Conservation (phyloP, 2,888 invertebrate genomes). For the Acanthosepion pharaonis region DNA sequence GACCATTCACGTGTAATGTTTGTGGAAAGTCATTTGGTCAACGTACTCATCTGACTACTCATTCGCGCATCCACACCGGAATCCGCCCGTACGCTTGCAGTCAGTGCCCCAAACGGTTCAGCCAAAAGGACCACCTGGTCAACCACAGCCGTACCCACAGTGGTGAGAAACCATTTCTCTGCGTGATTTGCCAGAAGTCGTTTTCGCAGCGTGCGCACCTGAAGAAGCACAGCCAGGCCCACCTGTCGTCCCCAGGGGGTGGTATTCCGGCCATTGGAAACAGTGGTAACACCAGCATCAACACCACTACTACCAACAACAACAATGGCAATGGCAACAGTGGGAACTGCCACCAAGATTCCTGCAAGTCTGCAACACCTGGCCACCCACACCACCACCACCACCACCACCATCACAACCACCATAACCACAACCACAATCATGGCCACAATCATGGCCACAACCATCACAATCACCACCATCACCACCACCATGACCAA, state of each 20-base stretch:
- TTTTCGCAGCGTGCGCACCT: constrained; percentile 41
- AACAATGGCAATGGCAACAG: background rate
- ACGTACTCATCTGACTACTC: constrained; percentile 36
- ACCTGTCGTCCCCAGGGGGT: constrained; percentile 34
- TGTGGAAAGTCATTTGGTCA: constrained; percentile 37
- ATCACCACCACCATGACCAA: background rate
- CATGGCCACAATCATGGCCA: background rate
- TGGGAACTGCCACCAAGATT: background rate
- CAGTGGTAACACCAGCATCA: background rate
- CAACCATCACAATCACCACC: background rate
- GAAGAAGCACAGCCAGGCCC: constrained; percentile 41
- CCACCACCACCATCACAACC: background rate
- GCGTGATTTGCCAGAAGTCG: constrained; percentile 40
- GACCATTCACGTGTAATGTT: constrained; percentile 35
- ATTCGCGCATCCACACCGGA: constrained; percentile 37
- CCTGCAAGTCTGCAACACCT: background rate
- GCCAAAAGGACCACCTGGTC: constrained; percentile 40
- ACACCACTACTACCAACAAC: too few relatives aligned
- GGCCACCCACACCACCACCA: background rate
- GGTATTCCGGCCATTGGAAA: background rate
- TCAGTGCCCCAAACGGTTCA: constrained; percentile 40
- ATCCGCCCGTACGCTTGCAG: constrained; percentile 44
- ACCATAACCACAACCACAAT: background rate
- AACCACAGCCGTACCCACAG: constrained; percentile 44
- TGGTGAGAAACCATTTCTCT: constrained; percentile 40